These are phyloP conservation scores for Olivierus martensii DNA, from an alignment of 1,140 invertebrate genomes.

Conservation along the genomic window DNA sequence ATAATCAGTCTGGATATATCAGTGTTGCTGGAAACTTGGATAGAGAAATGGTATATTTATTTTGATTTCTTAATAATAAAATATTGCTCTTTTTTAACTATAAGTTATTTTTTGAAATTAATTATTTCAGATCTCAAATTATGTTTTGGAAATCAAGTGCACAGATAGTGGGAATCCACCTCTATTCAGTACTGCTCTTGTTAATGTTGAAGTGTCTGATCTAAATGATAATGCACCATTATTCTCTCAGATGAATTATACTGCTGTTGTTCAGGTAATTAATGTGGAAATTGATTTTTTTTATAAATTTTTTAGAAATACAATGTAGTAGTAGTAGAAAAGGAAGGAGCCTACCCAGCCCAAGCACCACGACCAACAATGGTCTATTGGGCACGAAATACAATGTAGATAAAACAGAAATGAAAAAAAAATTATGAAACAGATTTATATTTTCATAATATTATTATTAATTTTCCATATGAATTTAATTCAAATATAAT, in stretches of 20 bases:
- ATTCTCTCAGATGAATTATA: slow-evolving; percentile 51
- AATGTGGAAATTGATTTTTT: too few relatives aligned
- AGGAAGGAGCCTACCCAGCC: too few relatives aligned
- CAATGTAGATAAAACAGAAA: too few relatives aligned
- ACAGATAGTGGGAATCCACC: slow-evolving; percentile 61
- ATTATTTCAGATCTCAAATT: slow-evolving; percentile 41
- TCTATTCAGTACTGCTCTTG: slow-evolving; percentile 51
- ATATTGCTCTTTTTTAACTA: too few relatives aligned
- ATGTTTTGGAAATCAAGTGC: slow-evolving; percentile 62
- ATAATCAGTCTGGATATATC: slow-evolving; percentile 74
- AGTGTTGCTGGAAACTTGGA: slow-evolving; percentile 91
- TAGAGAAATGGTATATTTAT: slow-evolving; percentile 76
- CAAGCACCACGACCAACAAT: too few relatives aligned
- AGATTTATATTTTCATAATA: too few relatives aligned
- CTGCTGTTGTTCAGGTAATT: slow-evolving; percentile 82
- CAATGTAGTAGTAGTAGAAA: too few relatives aligned
- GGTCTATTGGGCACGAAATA: too few relatives aligned
- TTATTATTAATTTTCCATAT: too few relatives aligned
- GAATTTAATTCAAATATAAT: too few relatives aligned
- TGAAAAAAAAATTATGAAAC: too few relatives aligned
- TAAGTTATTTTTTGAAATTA: neutral
- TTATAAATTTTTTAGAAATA: too few relatives aligned
- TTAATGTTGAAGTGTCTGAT: slow-evolving; percentile 69
- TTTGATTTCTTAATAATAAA: neutral
- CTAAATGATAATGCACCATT: slow-evolving; percentile 68